Percentiles rank a stretch among this genome's conserved stretches.
phyloP scores from a whole-genome alignment of 2,888 invertebrate genomes.

The Xestia sexstrigata region DNA sequence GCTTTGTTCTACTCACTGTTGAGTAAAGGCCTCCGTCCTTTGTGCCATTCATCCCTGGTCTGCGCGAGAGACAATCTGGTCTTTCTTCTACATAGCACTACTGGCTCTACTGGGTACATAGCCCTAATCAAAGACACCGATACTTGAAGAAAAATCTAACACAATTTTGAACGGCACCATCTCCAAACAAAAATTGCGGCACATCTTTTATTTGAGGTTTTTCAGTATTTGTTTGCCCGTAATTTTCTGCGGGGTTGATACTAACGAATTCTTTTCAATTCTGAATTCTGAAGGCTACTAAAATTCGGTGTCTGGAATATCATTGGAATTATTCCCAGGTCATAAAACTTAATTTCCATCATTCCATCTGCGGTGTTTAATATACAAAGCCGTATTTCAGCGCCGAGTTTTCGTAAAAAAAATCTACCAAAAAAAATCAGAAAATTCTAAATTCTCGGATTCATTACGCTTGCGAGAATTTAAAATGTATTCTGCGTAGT shows the following conservation, averaged over 20 bases:
- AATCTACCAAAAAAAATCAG: not conserved
- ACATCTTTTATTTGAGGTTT: too few species aligned
- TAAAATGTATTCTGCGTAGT: not conserved
- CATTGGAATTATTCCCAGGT: not conserved
- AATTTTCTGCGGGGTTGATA: too few species aligned
- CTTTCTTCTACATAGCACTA: too few species aligned
- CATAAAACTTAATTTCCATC: not conserved
- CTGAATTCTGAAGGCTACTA: not conserved
- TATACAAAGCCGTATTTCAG: not conserved
- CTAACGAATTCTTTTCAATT: not conserved
- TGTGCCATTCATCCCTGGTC: not conserved
- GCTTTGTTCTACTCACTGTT: not conserved
- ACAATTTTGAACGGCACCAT: not conserved
- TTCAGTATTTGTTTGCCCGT: too few species aligned
- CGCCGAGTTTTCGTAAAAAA: not conserved
- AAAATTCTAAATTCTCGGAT: not conserved
- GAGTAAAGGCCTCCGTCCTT: not conserved
- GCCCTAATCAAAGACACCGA: not conserved
- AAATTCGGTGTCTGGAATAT: not conserved
- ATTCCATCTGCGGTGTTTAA: not conserved
- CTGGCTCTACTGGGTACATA: too few species aligned
- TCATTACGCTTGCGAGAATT: constrained; percentile 3
- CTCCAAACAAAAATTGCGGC: too few species aligned
- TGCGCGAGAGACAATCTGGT: not conserved
- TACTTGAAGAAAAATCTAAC: not conserved